These are phyloP conservation scores for Paraplagusia blochii DNA, from an alignment of 2,113 vertebrate species.

Conservation along the genomic window DNA sequence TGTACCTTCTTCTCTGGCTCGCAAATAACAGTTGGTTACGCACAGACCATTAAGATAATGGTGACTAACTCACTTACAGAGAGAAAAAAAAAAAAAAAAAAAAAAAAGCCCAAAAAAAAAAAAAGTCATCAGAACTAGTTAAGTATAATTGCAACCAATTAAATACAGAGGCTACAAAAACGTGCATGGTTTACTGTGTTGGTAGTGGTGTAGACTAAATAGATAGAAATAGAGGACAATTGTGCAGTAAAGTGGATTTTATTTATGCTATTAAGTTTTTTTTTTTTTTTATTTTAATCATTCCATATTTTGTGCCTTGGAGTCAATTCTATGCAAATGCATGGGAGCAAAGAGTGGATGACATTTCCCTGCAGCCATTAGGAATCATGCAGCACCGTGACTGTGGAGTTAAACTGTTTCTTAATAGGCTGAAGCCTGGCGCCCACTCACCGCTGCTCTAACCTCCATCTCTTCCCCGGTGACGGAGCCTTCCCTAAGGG, in stretches of 20 bases:
- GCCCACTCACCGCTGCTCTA: conserved; percentile 22
- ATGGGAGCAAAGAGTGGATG: conserved; percentile 17
- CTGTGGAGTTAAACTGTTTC: conserved; percentile 20
- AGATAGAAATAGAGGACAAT: conserved; percentile 15
- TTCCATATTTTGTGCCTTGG: conserved; percentile 6
- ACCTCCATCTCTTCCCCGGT: conserved; percentile 55
- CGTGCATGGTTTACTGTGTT: conserved; percentile 8
- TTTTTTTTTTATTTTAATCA: background rate
- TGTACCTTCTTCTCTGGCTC: background rate
- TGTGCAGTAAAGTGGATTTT: conserved; percentile 22
- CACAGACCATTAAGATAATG: conserved; percentile 34
- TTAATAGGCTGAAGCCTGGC: conserved; percentile 32
- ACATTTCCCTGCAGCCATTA: conserved; percentile 20
- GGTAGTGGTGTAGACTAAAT: conserved; percentile 9
- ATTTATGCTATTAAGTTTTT: conserved; percentile 20
- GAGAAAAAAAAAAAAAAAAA: no score
- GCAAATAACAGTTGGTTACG: conserved; percentile 1
- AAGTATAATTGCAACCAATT: conserved; percentile 55
- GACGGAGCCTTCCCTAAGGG: conserved; percentile 55
- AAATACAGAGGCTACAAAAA: conserved; percentile 39
- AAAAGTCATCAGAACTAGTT: conserved; percentile 53
- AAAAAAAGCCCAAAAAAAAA: conserved; percentile 39
- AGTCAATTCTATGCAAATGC: conserved; percentile 25
- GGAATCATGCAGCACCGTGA: conserved; percentile 20
- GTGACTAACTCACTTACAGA: conserved; percentile 40